A percentile compares a stretch with the other conserved stretches of the same genome.
phyloP scores from a whole-genome alignment of 2,888 invertebrate species.

The Cyaniris semiargus region DNA sequence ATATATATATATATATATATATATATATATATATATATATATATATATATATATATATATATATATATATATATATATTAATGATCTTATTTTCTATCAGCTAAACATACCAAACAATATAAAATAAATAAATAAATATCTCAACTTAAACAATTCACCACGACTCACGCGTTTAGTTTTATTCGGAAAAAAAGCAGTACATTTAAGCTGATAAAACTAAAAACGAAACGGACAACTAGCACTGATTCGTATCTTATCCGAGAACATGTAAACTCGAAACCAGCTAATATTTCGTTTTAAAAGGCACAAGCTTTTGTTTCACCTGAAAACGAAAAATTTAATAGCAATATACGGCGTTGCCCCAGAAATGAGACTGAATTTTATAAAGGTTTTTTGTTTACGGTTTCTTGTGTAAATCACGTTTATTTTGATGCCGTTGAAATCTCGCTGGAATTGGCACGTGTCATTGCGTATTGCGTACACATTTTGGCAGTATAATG shows the following conservation, averaged over 20 bases:
- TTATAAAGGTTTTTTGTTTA: not conserved
- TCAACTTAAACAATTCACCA: too few species aligned
- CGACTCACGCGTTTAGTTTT: not conserved
- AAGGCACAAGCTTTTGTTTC: conserved; percentile 22
- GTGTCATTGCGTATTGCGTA: not conserved
- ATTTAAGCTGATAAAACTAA: conserved; percentile 1
- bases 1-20: too few species aligned
- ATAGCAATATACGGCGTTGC: conserved; percentile 8
- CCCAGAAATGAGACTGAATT: not conserved
- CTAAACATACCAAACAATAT: too few species aligned
- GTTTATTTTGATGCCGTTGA: not conserved
- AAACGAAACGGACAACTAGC: conserved; percentile 18
- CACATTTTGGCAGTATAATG: not conserved
- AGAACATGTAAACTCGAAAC: conserved; percentile 15
- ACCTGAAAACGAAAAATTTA: conserved; percentile 12
- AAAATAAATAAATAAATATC: too few species aligned
- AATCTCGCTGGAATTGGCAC: not conserved
- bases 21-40: too few species aligned
- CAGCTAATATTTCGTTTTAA: conserved; percentile 23
- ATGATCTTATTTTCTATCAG: too few species aligned
- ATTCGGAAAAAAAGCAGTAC: not conserved
- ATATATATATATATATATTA: too few species aligned
- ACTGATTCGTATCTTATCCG: conserved; percentile 28
- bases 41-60: too few species aligned
- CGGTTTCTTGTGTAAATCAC: not conserved